Evolutionary conservation across 92 coral and sea anemone species (phyloP).

Genomic region (Epizoanthus rinbou): DNA sequence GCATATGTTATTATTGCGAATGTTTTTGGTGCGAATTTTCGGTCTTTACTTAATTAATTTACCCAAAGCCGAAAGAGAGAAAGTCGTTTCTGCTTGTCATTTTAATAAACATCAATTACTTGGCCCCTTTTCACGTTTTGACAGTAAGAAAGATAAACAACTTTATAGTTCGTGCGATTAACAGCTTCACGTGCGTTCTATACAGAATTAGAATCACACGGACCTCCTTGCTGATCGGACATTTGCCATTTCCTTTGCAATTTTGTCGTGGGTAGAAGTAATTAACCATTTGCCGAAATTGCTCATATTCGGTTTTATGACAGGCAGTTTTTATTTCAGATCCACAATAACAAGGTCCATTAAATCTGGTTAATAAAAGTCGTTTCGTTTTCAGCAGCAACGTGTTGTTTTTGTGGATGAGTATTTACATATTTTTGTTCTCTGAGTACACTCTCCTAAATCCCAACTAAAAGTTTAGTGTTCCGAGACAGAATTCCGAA

Average conservation of each 20-base stretch:
- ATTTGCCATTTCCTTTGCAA: neutral
- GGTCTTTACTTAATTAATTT: slow-evolving; percentile 29
- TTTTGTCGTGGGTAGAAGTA: neutral
- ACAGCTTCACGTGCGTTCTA: neutral
- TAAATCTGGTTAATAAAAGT: neutral
- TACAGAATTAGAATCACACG: neutral
- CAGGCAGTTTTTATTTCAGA: neutral
- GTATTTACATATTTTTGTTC: neutral
- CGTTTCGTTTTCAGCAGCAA: neutral
- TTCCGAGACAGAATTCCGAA: neutral
- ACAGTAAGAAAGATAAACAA: slow-evolving; percentile 3
- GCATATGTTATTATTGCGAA: neutral
- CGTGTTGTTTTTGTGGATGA: neutral
- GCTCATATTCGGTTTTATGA: neutral
- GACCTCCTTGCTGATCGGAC: neutral
- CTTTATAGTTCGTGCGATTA: neutral
- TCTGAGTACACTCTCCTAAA: neutral
- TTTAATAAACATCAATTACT: slow-evolving; percentile 27
- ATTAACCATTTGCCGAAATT: neutral
- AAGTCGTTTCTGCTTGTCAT: slow-evolving; percentile 25
- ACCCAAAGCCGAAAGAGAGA: slow-evolving; percentile 13
- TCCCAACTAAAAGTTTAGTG: neutral
- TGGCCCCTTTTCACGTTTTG: neutral
- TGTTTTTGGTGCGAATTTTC: slow-evolving; percentile 22
- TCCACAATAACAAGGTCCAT: neutral